A percentile compares a stretch with the other conserved stretches of the same genome.
Conservation (phyloP, 2,797 vertebrate genomes). For the Ctenosaura bakeri region DNA sequence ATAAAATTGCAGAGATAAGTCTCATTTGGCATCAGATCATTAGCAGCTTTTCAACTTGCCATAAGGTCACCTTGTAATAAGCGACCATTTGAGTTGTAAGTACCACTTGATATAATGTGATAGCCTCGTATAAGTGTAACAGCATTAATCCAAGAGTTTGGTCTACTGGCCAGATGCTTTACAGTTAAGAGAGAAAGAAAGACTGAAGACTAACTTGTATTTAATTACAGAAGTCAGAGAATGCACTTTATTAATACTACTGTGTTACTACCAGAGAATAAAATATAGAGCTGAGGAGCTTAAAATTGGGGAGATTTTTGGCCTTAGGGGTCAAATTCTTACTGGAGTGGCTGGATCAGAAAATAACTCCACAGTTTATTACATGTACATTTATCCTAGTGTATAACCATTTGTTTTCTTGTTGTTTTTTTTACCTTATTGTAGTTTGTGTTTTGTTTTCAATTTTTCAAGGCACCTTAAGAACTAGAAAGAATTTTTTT, state of each 20-base stretch:
- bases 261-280: not conserved
- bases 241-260: not conserved
- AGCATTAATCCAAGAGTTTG: not conserved
- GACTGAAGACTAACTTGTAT: not conserved
- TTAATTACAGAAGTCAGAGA: not conserved
- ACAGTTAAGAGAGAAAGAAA: not conserved
- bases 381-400: too few species aligned
- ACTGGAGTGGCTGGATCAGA: too few species aligned
- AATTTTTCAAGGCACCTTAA: too few species aligned
- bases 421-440: too few species aligned
- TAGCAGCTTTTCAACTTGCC: not conserved
- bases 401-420: too few species aligned
- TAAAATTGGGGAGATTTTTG: too few species aligned
- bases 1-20: not conserved
- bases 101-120: slow-evolving; percentile 15
- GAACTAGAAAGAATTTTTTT: too few species aligned
- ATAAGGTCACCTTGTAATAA: slow-evolving; percentile 10
- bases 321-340: too few species aligned
- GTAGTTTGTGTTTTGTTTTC: too few species aligned
- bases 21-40: slow-evolving; percentile 15
- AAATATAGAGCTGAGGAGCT: not conserved
- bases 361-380: too few species aligned
- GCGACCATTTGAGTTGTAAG: slow-evolving; percentile 4
- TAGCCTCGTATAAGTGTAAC: not conserved
- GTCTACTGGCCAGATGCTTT: not conserved